phyloP scores from a whole-genome alignment of 1,140 invertebrate species.

The Hyles vespertilio region DNA sequence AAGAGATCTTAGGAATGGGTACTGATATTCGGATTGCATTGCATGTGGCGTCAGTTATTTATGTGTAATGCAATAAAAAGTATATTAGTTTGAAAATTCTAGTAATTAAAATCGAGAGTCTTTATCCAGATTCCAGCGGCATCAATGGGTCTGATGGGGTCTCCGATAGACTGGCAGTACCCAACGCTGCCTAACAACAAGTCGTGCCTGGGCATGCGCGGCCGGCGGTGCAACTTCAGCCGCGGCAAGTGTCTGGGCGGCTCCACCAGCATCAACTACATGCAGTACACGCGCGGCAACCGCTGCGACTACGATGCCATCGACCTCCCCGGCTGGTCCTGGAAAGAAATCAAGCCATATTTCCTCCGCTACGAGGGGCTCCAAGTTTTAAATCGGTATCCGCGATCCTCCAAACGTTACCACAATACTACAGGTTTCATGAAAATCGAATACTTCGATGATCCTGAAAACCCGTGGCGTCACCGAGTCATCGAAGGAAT shows the following conservation, averaged over 20 bases:
- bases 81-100: too few species aligned
- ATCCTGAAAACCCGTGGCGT: conserved; percentile 73
- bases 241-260: conserved; percentile 81
- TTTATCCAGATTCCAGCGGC: conserved; percentile 17
- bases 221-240: conserved; percentile 36
- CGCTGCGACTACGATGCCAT: conserved; percentile 77
- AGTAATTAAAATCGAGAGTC: too few species aligned
- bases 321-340: conserved; percentile 41
- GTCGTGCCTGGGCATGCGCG: conserved; percentile 36
- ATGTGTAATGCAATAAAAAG: too few species aligned
- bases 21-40: too few species aligned
- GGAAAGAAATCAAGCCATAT: conserved; percentile 40
- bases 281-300: conserved; percentile 88
- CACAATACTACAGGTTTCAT: conserved; percentile 77
- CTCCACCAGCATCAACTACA: conserved; percentile 85
- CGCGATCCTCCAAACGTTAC: conserved; percentile 45
- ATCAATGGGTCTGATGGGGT: conserved; percentile 25
- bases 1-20: too few species aligned
- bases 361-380: conserved; percentile 45
- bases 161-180: conserved; percentile 43
- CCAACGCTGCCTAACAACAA: conserved; percentile 39
- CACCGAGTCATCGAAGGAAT: conserved; percentile 72
- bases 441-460: conserved; percentile 77
- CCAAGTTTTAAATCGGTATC: conserved; percentile 24
- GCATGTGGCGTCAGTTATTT: too few species aligned